Percentiles rank a stretch among this genome's conserved stretches.
These are phyloP conservation scores for Trissonchulus sp. DNA, from an alignment of 2,888 invertebrate genomes.

Conservation along the genomic window DNA sequence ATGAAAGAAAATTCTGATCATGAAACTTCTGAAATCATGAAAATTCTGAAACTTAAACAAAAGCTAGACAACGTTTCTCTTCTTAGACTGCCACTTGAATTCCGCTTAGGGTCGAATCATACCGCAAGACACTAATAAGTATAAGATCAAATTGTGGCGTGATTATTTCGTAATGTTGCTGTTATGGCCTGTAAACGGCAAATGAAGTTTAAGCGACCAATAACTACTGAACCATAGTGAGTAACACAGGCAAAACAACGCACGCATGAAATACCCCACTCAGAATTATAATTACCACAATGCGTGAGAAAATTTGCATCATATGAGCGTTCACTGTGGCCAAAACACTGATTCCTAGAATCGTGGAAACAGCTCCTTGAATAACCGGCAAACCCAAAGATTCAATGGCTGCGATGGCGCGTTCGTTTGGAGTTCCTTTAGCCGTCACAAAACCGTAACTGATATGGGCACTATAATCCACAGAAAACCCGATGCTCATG, in stretches of 20 bases:
- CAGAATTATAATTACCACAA: conserved; percentile 84
- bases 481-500: conserved; percentile 94
- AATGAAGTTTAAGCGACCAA: no score
- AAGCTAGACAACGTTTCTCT: no score
- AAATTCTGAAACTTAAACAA: no score
- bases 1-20: no score
- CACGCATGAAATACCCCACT: conserved; percentile 88
- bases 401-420: conserved; percentile 76
- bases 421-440: conserved; percentile 66
- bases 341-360: conserved; percentile 76
- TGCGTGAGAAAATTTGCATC: conserved; percentile 90
- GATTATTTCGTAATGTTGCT: no score
- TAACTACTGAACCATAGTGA: no score
- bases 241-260: conserved; percentile 67
- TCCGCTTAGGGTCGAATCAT: no score
- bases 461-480: conserved; percentile 82
- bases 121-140: no score
- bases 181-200: no score
- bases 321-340: conserved; percentile 86
- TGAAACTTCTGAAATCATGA: no score
- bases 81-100: no score
- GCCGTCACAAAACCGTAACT: conserved; percentile 62
- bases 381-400: conserved; percentile 81
- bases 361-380: conserved; percentile 82
- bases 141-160: no score